Base-by-base conservation (phyloP, 2,888 invertebrate species). In the Brachylomia viminalis region DNA sequence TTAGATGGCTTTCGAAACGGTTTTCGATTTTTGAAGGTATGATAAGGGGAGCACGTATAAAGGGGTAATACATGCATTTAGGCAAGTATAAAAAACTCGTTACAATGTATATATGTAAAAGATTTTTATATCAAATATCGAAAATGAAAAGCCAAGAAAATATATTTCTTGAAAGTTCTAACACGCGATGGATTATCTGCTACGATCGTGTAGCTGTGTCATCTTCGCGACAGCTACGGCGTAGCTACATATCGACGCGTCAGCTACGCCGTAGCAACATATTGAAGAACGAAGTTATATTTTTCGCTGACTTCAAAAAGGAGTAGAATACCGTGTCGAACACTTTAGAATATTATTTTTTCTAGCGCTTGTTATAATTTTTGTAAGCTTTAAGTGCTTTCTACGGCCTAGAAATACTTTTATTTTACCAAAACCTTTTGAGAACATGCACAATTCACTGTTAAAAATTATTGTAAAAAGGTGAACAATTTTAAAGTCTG, bases 401-500 rank as follows among this genome's bases (percentile, higher is more conserved):
- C 23, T 15, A 1, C 17, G 15, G 23, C 2, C 10, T 17, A n/a
- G 17, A 33, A n/a, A 17, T 4, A 13, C 0, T 52, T 52, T 52
- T 20, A 23, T 8, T 8, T 20, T 49, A 0, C 27, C 8, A 47
- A 27, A 30, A 47, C 27, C 27, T 27, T 52, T 61, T 33, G 27
- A 79, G 66, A 67, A 33, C 23, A 62, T 62, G 52, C 33, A 74
- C 54, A 74, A 68, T 64, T 5, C 15, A 59, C 47, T 71, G 54
- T 70, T 61, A 45, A 78, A 85, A 75, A 1, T 59, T 38, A 38
- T 38, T 17, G 10, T 52, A 61, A 71, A 74, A 79, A 72, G n/a
- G 70, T 75, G 77, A 74, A 79, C 77, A 59, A 49, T 74, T 80
- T 80, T 64, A 79, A 86, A 83, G 71, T 49, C 73, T 77, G 65